These are phyloP conservation scores for Bathynomus jamesi DNA, from an alignment of 1,140 invertebrate genomes.

Conservation along the genomic window DNA sequence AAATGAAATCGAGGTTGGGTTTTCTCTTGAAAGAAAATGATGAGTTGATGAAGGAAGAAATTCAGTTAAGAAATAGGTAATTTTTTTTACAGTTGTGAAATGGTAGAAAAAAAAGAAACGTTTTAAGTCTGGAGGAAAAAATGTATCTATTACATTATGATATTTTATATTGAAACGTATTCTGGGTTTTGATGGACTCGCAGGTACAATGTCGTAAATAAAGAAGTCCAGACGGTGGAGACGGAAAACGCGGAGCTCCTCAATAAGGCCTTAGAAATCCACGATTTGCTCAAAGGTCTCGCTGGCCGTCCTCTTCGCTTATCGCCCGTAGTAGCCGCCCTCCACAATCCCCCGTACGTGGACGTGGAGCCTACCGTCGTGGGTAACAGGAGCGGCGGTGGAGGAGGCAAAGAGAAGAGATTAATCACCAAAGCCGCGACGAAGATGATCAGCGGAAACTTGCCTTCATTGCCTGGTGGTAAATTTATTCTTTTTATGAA, in stretches of 20 bases:
- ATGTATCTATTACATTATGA: no score
- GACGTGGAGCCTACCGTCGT: not conserved
- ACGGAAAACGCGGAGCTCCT: constrained; percentile 25
- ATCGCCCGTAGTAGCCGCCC: constrained; percentile 30
- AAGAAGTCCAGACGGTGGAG: constrained; percentile 19
- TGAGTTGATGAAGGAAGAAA: constrained; percentile 61
- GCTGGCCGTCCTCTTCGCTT: constrained; percentile 30
- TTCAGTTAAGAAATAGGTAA: constrained; percentile 46
- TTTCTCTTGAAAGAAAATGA: constrained; percentile 66
- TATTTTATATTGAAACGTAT: no score
- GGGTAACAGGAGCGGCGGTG: constrained; percentile 8
- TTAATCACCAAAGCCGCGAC: constrained; percentile 35
- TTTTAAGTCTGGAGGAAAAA: no score
- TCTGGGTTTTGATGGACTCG: no score
- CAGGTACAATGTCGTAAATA: constrained; percentile 22
- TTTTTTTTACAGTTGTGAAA: no score
- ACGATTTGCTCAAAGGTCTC: constrained; percentile 31
- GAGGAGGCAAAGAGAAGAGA: constrained; percentile 17
- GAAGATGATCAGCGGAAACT: constrained; percentile 32
- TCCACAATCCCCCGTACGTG: constrained; percentile 19
- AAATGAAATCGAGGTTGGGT: constrained; percentile 65
- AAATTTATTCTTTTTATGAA: no score
- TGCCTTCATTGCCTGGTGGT: constrained; percentile 14
- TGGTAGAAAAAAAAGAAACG: no score
- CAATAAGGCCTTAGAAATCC: constrained; percentile 29